Evolutionary conservation across 2,113 vertebrate genomes (phyloP).

Genomic region (Chroicocephalus ridibundus): DNA sequence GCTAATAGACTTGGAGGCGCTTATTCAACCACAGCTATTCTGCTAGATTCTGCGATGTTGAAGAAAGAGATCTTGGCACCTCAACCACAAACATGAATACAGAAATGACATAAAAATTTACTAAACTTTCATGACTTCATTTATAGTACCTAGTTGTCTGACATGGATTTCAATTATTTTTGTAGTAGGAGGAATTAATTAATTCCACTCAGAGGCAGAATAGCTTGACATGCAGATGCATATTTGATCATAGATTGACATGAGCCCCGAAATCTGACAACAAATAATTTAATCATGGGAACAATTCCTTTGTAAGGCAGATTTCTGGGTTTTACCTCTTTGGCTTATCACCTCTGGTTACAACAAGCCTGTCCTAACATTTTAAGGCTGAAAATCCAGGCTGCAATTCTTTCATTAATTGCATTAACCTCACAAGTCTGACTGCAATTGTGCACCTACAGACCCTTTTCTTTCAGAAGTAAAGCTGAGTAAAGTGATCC

Average conservation of each 20-base stretch:
- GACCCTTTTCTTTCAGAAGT: background rate
- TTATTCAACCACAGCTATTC: background rate
- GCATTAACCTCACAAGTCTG: background rate
- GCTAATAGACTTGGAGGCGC: background rate
- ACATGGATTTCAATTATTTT: constrained; percentile 10
- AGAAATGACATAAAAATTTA: constrained; percentile 15
- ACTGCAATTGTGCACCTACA: background rate
- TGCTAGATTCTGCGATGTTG: background rate
- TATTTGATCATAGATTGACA: background rate
- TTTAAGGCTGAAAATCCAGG: background rate
- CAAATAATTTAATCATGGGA: background rate
- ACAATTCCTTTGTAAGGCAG: background rate
- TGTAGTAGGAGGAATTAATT: constrained; percentile 13
- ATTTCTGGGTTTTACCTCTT: background rate
- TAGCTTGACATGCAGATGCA: background rate
- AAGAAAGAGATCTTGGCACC: background rate
- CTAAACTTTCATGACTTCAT: background rate
- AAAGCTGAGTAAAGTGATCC: background rate
- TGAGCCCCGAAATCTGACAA: background rate
- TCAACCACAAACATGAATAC: background rate
- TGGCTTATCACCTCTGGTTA: background rate
- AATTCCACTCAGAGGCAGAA: background rate
- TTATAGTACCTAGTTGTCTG: background rate
- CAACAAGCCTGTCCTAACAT: background rate
- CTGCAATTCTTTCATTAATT: background rate